Evolutionary conservation across 2,797 vertebrate genomes (phyloP), one percentile per base, ranked within the genome.

Genomic region (Uromys caudimaculatus): DNA sequence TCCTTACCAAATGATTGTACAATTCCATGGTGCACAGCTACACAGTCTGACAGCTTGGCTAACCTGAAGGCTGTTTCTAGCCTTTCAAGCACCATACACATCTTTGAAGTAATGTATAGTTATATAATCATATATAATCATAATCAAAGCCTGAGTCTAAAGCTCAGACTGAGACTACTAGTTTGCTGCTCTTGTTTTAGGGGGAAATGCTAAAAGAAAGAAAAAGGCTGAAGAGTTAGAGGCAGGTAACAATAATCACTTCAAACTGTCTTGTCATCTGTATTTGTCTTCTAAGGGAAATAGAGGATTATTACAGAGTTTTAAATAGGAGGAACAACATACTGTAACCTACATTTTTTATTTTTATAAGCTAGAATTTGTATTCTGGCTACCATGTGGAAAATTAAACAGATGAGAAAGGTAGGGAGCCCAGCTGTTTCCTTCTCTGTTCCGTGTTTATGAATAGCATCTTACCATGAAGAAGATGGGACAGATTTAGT

Each of bases 81-180:
- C 35, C 41, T 94, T 77, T 69, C 47, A 89, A 64, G 52, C 4
- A 16, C 21, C 3, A 44, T 16, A 14, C 38, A 77, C 12, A 56
- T n/a, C 71, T 95, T 56, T 60, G 17, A 85, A 94, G 69, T 71
- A 79, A 54, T 77, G 77, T 69, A 47, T 23, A 77, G 85, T 73
- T 67, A 79, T 64, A 50, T 69, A 56, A 82, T 69, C 54, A 69
- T 29, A 69, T 29, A 91, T 67, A 27, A 8, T 75, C 67, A n/a
- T n/a, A n/a, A n/a, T 93, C 78, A 73, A 5, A 82, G 76, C 9
- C 54, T 75, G 16, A 9, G 4, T 86, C 75, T 87, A 64, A 87
- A 76, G 35, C 35, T 62, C 4, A 77, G 44, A 41, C 54, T 77
- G 76, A 52, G 0, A 60, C 73, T 69, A 85, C 38, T 56, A 50